Conservation (phyloP, 2,797 vertebrate species). For the Acanthurus lineatus region DNA sequence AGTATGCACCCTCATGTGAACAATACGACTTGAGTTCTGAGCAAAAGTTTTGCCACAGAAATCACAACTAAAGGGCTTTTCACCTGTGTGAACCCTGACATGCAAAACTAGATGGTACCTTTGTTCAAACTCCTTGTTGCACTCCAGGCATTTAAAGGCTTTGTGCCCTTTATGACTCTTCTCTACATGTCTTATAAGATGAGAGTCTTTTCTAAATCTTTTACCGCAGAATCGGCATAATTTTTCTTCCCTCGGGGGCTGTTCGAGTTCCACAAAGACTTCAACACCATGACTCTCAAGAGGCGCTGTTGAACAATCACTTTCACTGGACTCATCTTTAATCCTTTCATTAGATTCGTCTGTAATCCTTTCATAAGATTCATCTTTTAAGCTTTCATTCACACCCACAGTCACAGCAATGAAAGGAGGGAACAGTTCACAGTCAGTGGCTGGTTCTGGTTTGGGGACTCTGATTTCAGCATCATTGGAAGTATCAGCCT, state of each 20-base stretch:
- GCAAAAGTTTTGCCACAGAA: slow-evolving; percentile 36
- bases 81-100: slow-evolving; percentile 29
- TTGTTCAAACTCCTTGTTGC: slow-evolving; percentile 44
- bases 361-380: too few relatives aligned
- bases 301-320: not conserved
- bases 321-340: not conserved
- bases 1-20: slow-evolving; percentile 43
- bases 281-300: not conserved
- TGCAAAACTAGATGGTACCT: slow-evolving; percentile 11
- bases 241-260: slow-evolving; percentile 21
- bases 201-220: slow-evolving; percentile 9
- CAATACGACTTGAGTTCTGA: slow-evolving; percentile 23
- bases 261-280: slow-evolving; percentile 22
- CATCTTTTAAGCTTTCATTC: not conserved
- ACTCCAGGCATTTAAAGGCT: slow-evolving; percentile 49
- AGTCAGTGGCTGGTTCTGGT: slow-evolving; percentile 3
- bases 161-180: slow-evolving; percentile 29
- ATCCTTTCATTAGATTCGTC: too few relatives aligned
- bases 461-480: not conserved
- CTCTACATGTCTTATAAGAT: slow-evolving; percentile 19
- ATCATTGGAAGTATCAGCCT: not conserved
- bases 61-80: slow-evolving; percentile 36
- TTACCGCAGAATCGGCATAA: slow-evolving; percentile 32
- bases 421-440: not conserved
- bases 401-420: not conserved